Evolutionary conservation across 2,113 vertebrate species (phyloP), one percentile per base, ranked within the genome.

Genomic region (Platysternon megacephalum): DNA sequence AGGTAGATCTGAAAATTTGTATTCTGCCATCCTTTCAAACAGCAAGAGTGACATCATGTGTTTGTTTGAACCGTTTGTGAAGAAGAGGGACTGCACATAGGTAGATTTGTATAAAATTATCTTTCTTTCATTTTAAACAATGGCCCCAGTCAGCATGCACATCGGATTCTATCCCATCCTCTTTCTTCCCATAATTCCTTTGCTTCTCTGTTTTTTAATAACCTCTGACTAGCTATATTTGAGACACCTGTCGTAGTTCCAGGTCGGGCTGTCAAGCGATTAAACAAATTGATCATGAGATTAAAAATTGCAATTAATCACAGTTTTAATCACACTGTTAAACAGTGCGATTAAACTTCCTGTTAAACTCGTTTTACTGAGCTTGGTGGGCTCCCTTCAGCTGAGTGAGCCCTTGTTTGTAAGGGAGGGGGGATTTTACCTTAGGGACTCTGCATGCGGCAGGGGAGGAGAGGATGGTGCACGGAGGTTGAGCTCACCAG

Each of bases 201-300:
- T 85, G 22, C 35, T 79, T 48, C 32, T 87, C 8, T 92, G 24
- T 93, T 55, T 84, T 81, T 22, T 10, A n/a, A n/a, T 58, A 68
- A 32, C 35, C 42, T 79, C 0, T 0, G 82, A 84, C 2, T 0
- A 79, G 81, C 65, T 39, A n/a, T 39, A 21, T 22, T 72, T 72
- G n/a, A 39, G 65, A 39, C n/a, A 72, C 19, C 65, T 72, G 65
- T 72, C n/a, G 3, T 72, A 72, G 35, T 72, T 39, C 35, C 8
- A 72, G 35, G 28, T 32, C 2, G 12, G 28, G 56, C 56, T 61
- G 56, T 61, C 24, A 56, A 28, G 21, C 8, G 10, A 56, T 26
- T 61, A 29, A 58, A 58, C 28, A 29, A 32, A 14, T 61, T 13
- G 28, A 32, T 32, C 28, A 12, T 32, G 56, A 61, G 56, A 61